These are phyloP conservation scores for Potamarius usumacintae DNA, from an alignment of 2,113 vertebrate species.

Conservation along the genomic window DNA sequence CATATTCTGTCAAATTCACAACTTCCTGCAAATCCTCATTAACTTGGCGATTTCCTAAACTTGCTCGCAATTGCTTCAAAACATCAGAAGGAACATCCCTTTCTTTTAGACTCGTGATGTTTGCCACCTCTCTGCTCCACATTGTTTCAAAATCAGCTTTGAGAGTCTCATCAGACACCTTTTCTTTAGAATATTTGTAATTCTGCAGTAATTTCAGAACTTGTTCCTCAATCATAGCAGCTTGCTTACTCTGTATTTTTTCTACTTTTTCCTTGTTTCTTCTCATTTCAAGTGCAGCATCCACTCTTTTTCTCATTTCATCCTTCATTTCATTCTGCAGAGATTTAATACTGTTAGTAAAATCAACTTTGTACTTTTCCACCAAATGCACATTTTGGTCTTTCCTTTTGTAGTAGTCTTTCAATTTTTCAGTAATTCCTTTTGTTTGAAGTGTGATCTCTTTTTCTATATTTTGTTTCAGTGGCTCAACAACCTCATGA, in stretches of 20 bases:
- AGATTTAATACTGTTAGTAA: slow-evolving; percentile 47
- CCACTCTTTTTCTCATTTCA: slow-evolving; percentile 3
- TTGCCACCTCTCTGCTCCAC: slow-evolving; percentile 54
- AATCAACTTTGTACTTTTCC: slow-evolving; percentile 65
- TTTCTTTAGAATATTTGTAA: slow-evolving; percentile 36
- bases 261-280: slow-evolving; percentile 37
- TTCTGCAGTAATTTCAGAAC: slow-evolving; percentile 53
- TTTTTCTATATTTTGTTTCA: slow-evolving; percentile 3
- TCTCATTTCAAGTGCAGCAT: slow-evolving; percentile 20
- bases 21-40: slow-evolving; percentile 29
- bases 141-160: slow-evolving; percentile 32
- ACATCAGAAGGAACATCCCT: slow-evolving; percentile 48
- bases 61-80: slow-evolving; percentile 33
- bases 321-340: slow-evolving; percentile 53
- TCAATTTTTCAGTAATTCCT: slow-evolving; percentile 32
- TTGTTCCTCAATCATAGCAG: slow-evolving; percentile 51
- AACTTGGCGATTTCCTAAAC: slow-evolving; percentile 32
- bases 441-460: not conserved
- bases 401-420: slow-evolving; percentile 59
- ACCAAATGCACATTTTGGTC: slow-evolving; percentile 54
- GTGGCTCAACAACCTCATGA: not conserved
- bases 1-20: not conserved
- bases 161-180: slow-evolving; percentile 33
- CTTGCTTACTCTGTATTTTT: slow-evolving; percentile 44
- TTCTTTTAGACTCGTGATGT: slow-evolving; percentile 6